Percentiles rank a stretch among this genome's conserved stretches.
These are phyloP conservation scores for Argyrosomus japonicus DNA, from an alignment of 2,113 vertebrate species.

Conservation along the genomic window DNA sequence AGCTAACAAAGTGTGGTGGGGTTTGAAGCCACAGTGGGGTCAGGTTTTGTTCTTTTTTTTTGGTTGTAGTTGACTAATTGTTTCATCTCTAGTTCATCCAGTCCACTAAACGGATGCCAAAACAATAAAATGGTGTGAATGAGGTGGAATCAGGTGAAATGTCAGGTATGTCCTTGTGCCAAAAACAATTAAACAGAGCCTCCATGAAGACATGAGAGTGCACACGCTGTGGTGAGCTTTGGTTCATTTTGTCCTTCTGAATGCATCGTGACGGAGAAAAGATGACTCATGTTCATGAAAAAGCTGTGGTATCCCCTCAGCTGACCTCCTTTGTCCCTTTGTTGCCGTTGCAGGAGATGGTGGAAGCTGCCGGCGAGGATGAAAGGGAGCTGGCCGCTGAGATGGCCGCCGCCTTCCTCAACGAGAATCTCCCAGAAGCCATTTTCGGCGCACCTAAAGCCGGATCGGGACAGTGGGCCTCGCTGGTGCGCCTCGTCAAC, in stretches of 20 bases:
- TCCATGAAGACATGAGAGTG: not conserved
- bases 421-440: constrained; percentile 96
- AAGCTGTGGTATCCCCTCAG: not conserved
- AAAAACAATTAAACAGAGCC: not conserved
- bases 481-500: constrained; percentile 95
- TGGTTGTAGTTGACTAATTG: not conserved
- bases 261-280: not conserved
- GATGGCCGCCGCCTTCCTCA: constrained; percentile 98
- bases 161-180: not conserved
- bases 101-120: not conserved
- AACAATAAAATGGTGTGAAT: not conserved
- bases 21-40: too few species aligned
- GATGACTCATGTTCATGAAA: not conserved
- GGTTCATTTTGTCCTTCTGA: not conserved
- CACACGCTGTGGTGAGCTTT: not conserved
- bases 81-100: not conserved
- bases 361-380: constrained; percentile 97
- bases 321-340: constrained; percentile 2
- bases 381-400: constrained; percentile 97
- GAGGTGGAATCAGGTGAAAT: not conserved
- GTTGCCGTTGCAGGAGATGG: constrained; percentile 91
- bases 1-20: too few species aligned
- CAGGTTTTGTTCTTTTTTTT: too few species aligned
- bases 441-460: constrained; percentile 98
- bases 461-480: constrained; percentile 97